These are phyloP conservation scores for Automeris io DNA, from an alignment of 2,888 invertebrate genomes.

Conservation along the genomic window DNA sequence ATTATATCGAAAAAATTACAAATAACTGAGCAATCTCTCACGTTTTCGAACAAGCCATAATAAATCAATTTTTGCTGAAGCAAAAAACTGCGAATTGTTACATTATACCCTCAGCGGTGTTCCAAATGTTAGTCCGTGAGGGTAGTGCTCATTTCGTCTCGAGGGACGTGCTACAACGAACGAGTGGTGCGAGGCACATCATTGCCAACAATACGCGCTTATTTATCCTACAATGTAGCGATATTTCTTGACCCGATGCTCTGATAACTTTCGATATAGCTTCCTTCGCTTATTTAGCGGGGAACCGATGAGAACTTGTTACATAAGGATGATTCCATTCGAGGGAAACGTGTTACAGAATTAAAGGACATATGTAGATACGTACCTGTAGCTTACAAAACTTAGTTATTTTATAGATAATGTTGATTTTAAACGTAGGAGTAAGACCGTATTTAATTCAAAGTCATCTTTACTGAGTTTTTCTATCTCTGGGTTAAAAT, in stretches of 20 bases:
- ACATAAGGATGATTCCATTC: constrained; percentile 30
- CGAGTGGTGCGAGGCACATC: constrained; percentile 37
- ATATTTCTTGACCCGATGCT: constrained; percentile 45
- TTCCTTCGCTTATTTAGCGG: constrained; percentile 30
- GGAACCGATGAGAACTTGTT: constrained; percentile 29
- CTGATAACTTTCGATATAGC: constrained; percentile 44
- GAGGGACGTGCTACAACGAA: constrained; percentile 45
- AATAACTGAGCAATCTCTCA: too few species aligned
- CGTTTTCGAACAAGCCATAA: neutral
- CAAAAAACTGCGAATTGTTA: constrained; percentile 19
- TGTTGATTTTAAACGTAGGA: too few species aligned
- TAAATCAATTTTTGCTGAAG: neutral
- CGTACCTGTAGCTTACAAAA: too few species aligned
- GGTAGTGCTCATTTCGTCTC: constrained; percentile 51
- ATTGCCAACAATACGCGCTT: constrained; percentile 52
- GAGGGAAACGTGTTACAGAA: constrained; percentile 32
- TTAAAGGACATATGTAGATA: constrained; percentile 19
- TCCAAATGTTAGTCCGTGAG: constrained; percentile 36
- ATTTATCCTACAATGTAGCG: constrained; percentile 54
- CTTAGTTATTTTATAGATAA: too few species aligned
- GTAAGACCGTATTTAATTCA: too few species aligned
- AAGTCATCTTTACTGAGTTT: too few species aligned
- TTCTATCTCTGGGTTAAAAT: too few species aligned
- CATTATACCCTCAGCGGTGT: neutral
- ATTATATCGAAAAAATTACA: too few species aligned